Conservation (phyloP, 2,888 invertebrate species). For the Eudemis profundana region DNA sequence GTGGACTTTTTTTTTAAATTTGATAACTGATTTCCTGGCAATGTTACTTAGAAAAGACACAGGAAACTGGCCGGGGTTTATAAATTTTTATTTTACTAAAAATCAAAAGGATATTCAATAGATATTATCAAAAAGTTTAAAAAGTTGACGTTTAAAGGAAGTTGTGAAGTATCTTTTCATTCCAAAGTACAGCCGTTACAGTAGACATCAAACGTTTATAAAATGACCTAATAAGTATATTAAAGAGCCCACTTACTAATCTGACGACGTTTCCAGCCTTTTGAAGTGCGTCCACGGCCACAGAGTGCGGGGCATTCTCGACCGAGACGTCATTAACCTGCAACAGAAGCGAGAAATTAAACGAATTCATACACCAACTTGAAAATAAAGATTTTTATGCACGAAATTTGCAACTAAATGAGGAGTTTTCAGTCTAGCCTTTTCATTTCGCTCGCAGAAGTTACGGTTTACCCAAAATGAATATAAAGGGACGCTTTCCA, state of each 20-base stretch:
- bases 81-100: too few species aligned
- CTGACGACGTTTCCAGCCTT: constrained; percentile 97
- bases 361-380: constrained; percentile 34
- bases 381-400: constrained; percentile 30
- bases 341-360: constrained; percentile 43
- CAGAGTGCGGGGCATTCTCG: constrained; percentile 96
- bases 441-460: constrained; percentile 21
- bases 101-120: too few species aligned
- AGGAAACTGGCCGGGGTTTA: too few species aligned
- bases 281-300: constrained; percentile 98
- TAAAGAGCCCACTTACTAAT: constrained; percentile 87
- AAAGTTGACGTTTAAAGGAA: too few species aligned
- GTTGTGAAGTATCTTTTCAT: too few species aligned
- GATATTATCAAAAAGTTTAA: too few species aligned
- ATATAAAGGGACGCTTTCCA: constrained; percentile 16
- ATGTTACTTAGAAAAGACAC: too few species aligned
- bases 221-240: neutral
- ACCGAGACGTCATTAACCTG: constrained; percentile 97
- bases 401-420: constrained; percentile 39
- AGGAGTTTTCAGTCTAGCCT: constrained; percentile 20
- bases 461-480: constrained; percentile 21
- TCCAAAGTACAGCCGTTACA: neutral
- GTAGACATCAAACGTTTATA: neutral
- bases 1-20: too few species aligned
- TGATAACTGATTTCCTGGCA: too few species aligned